Evolutionary conservation across 1,140 invertebrate genomes (phyloP), one percentile per base, ranked within the genome.

Genomic region (Bombus superbus): DNA sequence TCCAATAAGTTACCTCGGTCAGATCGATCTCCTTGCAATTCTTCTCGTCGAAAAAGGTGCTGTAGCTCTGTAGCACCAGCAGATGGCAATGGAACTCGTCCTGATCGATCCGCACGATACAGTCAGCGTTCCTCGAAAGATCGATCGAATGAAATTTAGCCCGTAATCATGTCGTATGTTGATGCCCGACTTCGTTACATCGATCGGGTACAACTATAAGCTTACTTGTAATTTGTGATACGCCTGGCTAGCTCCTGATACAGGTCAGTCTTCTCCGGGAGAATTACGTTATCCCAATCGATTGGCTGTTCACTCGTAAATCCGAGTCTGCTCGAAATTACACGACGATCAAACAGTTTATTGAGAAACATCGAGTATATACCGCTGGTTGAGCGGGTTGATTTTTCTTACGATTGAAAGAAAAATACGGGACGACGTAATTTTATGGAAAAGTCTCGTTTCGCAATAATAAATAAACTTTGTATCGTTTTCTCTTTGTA

Each of bases 61-160:
- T 96, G 89, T 96, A 96, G 89, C 96, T 96, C 87, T 96, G 96
- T 6, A 96, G 92, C 11, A 96, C 96, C n/a, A 96, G 92, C 11
- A 96, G 90, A 87, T 96, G 96, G 89, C 96, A 96, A 74, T 95
- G 94, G 87, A 96, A 96, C 89, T 96, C 96, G 89, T 96, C 95
- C 66, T 95, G 93, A 42, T 95, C 96, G 76, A 96, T 95, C 80
- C 94, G 94, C 25, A 96, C 93, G 62, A 96, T 95, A 86, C 96
- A 96, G 89, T 96, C 96, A 8, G 96, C 95, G 90, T 96, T 96
- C 88, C 96, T 96, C 92, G n/a, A 94, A 94, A 90, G 79, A 86
- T 90, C 75, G 85, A 90, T 78, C 83, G 73, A 62, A 62, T 32
- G 71, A 78, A 85, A 84, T 81, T 81, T 66, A 85, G 78, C 78